These are phyloP conservation scores for Mormyrus lacerda DNA, from an alignment of 2,113 vertebrate species.

Conservation along the genomic window DNA sequence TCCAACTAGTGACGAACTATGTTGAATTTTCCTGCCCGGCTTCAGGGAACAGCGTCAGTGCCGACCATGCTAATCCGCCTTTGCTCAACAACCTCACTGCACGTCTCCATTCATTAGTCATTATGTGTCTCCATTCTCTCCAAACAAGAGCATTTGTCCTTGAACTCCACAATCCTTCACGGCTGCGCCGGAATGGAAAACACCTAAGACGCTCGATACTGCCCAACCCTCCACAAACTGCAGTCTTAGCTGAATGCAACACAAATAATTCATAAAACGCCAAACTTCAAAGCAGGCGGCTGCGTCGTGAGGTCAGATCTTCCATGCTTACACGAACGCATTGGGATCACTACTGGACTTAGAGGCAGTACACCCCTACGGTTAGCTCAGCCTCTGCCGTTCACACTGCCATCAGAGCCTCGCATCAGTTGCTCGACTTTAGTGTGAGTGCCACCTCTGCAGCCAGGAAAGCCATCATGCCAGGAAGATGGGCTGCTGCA, in stretches of 20 bases:
- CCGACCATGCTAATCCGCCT: not conserved
- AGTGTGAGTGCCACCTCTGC: not conserved
- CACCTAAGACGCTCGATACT: not conserved
- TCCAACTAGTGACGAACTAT: no score
- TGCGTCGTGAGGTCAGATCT: not conserved
- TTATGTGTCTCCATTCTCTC: not conserved
- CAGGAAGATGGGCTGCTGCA: not conserved
- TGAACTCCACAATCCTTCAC: not conserved
- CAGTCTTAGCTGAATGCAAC: not conserved
- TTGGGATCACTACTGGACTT: not conserved
- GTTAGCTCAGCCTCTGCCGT: not conserved
- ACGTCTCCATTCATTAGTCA: not conserved
- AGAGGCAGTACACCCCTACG: not conserved
- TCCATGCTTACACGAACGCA: not conserved
- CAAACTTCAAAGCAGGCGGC: not conserved
- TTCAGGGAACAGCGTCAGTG: not conserved
- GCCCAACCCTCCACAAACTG: not conserved
- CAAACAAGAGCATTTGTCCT: not conserved
- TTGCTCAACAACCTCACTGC: not conserved
- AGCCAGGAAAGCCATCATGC: not conserved
- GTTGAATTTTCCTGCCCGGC: not conserved
- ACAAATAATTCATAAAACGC: not conserved
- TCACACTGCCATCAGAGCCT: not conserved
- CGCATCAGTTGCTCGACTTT: not conserved
- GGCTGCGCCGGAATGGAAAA: not conserved